Percentiles rank a stretch among this genome's conserved stretches.
Conservation (phyloP, 1,140 invertebrate species). For the Eulimnadia texana region DNA sequence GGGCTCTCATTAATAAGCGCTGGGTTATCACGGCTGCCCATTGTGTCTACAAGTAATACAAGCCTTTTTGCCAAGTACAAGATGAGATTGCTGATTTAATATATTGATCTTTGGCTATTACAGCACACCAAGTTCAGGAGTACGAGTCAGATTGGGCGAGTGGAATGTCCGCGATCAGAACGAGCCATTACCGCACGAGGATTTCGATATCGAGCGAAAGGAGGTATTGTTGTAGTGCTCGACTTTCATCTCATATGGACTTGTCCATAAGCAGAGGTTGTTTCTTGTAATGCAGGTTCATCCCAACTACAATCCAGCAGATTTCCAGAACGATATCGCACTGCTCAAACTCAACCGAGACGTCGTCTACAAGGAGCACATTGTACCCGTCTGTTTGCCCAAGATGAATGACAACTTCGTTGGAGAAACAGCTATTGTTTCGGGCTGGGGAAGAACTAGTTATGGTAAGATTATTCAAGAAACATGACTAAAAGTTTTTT, state of each 20-base stretch:
- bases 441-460: conserved; percentile 73
- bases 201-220: conserved; percentile 71
- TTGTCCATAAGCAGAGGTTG: not conserved
- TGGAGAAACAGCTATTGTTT: conserved; percentile 71
- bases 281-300: conserved; percentile 38
- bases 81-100: no score
- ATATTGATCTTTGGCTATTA: not conserved
- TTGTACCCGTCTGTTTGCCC: conserved; percentile 71
- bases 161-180: conserved; percentile 67
- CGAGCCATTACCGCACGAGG: conserved; percentile 69
- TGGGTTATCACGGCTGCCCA: conserved; percentile 82
- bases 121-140: conserved; percentile 63
- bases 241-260: not conserved
- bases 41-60: conserved; percentile 60
- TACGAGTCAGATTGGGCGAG: conserved; percentile 74
- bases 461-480: conserved; percentile 41
- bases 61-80: conserved; percentile 26
- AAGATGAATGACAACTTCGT: conserved; percentile 53
- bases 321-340: conserved; percentile 80
- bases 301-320: conserved; percentile 68
- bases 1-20: conserved; percentile 70
- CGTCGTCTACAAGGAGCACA: conserved; percentile 74
- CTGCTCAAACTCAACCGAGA: conserved; percentile 60
- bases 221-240: conserved; percentile 39
- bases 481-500: not conserved